Percentiles rank a stretch among this genome's conserved stretches.
These are phyloP conservation scores for Lamellibrachia luymesi DNA, from an alignment of 1,140 invertebrate species.

Conservation along the genomic window DNA sequence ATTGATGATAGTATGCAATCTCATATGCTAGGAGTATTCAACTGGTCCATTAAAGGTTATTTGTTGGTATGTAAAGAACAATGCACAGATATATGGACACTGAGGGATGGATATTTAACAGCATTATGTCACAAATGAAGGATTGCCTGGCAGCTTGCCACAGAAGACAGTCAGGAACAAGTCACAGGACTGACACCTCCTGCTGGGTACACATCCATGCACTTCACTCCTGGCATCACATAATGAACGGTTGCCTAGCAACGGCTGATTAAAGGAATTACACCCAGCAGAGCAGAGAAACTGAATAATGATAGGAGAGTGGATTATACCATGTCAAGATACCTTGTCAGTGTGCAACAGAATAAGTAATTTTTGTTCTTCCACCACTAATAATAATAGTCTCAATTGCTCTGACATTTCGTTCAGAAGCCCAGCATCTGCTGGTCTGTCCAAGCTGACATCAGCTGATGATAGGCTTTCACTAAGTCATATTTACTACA, in stretches of 20 bases:
- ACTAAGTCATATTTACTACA: not conserved
- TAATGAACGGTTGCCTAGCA: not conserved
- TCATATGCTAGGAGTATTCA: not conserved
- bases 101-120: not conserved
- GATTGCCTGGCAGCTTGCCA: not conserved
- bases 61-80: not conserved
- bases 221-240: not conserved
- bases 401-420: not conserved
- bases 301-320: not conserved
- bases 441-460: not conserved
- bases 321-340: not conserved
- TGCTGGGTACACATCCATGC: not conserved
- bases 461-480: not conserved
- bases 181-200: not conserved
- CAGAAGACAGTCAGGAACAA: not conserved
- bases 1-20: not conserved
- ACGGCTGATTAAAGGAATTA: not conserved
- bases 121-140: not conserved
- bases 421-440: not conserved
- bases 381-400: not conserved
- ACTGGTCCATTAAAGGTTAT: no score
- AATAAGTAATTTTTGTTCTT: not conserved
- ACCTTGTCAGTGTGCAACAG: not conserved
- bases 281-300: not conserved
- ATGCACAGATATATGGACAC: not conserved